Conservation (phyloP, 2,888 invertebrate species). For the Patella depressa region DNA sequence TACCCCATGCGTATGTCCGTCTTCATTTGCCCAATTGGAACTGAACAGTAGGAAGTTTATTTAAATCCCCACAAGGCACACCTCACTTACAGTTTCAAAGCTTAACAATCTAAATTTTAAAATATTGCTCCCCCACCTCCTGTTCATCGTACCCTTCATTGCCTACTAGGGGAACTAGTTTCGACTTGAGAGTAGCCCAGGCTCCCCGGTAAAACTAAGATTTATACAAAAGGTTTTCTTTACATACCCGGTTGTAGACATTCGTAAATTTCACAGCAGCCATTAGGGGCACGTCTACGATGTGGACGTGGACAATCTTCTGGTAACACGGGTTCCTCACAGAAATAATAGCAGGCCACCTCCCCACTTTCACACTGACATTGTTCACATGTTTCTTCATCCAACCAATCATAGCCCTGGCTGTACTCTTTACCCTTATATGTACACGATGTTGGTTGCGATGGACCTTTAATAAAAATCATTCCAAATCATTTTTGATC, state of each 20-base stretch:
- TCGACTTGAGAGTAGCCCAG: neutral
- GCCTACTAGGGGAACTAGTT: too few relatives aligned
- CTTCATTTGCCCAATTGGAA: too few relatives aligned
- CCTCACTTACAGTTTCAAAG: too few relatives aligned
- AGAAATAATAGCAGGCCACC: conserved; percentile 37
- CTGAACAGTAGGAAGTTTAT: too few relatives aligned
- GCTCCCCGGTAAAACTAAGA: too few relatives aligned
- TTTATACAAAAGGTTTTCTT: neutral
- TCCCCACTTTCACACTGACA: conserved; percentile 42
- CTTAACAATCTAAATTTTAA: neutral
- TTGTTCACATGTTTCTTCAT: conserved; percentile 28
- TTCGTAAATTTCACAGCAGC: conserved; percentile 30
- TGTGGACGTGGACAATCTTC: conserved; percentile 35
- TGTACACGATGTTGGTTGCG: conserved; percentile 13
- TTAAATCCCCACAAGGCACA: too few relatives aligned
- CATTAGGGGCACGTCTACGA: neutral
- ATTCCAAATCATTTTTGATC: too few relatives aligned
- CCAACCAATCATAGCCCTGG: conserved; percentile 25
- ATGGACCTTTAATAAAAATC: neutral
- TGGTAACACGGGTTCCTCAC: conserved; percentile 29
- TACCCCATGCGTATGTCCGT: too few relatives aligned
- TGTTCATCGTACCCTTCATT: too few relatives aligned
- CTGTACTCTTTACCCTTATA: conserved; percentile 16
- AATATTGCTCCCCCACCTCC: neutral
- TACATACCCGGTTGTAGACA: conserved; percentile 26